These are phyloP conservation scores for Oreochromis aureus DNA, from an alignment of 2,113 vertebrate genomes.

Conservation along the genomic window DNA sequence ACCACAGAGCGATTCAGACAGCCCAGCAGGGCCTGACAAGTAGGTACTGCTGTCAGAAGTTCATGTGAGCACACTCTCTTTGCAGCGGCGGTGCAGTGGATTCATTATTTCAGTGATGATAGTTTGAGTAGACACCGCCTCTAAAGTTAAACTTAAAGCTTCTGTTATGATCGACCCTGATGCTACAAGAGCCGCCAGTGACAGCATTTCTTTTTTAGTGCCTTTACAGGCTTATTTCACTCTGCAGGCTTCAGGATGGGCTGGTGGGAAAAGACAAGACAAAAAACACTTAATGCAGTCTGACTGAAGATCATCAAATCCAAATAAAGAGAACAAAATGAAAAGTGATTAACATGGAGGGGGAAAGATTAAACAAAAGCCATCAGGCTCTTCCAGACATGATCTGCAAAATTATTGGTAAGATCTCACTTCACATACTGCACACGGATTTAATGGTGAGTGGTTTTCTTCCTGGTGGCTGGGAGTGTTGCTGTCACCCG, in stretches of 20 bases:
- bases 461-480: background rate
- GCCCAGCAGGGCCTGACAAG: background rate
- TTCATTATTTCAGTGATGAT: background rate
- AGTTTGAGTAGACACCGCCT: background rate
- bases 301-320: background rate
- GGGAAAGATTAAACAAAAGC: background rate
- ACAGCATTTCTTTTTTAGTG: background rate
- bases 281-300: background rate
- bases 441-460: background rate
- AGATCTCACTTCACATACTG: rapidly evolving
- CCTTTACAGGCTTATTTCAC: background rate
- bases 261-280: background rate
- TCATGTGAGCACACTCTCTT: rapidly evolving
- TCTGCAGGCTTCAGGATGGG: background rate
- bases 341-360: background rate
- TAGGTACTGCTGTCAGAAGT: background rate
- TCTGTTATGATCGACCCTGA: background rate
- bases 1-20: background rate
- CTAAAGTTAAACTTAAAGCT: background rate
- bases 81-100: background rate
- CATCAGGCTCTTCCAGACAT: background rate
- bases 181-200: background rate
- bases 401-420: background rate
- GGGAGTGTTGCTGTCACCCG: rapidly evolving
- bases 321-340: background rate